These are phyloP conservation scores for Cinara cedri DNA, from an alignment of 2,888 invertebrate species.

Conservation along the genomic window DNA sequence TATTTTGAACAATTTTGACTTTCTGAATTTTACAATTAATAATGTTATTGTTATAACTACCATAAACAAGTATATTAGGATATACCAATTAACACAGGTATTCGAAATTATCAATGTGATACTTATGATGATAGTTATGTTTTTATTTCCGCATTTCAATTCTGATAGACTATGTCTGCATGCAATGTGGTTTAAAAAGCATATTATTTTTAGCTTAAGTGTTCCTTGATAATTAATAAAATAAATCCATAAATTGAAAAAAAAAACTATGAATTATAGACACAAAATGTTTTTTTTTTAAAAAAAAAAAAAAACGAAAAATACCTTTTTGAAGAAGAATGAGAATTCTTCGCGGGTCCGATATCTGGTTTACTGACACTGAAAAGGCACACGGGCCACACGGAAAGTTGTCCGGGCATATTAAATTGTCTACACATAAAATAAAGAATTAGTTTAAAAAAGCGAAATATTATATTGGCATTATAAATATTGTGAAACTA, in stretches of 20 bases:
- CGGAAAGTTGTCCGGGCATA: constrained; percentile 47
- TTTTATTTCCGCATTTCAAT: no score
- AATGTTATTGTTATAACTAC: no score
- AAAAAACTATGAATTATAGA: constrained; percentile 9
- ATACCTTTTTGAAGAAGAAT: constrained; percentile 38
- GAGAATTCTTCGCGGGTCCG: constrained; percentile 34
- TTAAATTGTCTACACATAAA: constrained; percentile 44
- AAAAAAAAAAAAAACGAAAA: constrained; percentile 14
- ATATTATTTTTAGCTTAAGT: no score
- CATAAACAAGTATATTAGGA: no score
- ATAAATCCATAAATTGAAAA: background rate
- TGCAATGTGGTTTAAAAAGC: no score
- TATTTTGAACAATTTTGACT: no score
- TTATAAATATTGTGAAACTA: background rate
- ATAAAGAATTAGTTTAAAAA: constrained; percentile 43
- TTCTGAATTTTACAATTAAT: no score
- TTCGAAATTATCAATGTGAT: no score
- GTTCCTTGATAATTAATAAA: no score
- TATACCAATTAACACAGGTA: no score
- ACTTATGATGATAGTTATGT: no score
- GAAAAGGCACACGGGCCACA: constrained; percentile 43
- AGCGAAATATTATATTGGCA: background rate
- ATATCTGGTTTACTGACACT: constrained; percentile 48
- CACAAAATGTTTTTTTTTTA: background rate
- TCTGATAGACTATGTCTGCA: no score